phyloP scores from a whole-genome alignment of 35 echinoderm and acorn worm species.

The Patiria miniata region DNA sequence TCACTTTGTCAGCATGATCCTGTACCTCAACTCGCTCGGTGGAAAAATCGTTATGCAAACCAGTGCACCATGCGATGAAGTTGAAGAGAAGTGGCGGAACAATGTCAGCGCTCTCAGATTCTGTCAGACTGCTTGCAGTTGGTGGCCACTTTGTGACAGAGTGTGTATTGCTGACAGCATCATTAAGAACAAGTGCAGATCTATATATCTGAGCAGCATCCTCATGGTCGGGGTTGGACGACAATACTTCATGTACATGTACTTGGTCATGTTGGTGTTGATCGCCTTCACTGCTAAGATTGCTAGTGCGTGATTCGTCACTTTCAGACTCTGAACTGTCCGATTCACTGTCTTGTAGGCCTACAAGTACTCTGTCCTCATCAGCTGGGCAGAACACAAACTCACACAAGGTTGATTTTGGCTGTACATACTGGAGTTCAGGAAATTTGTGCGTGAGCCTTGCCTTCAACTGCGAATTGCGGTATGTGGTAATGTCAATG shows the following conservation, averaged over 20 bases:
- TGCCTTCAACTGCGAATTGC: not conserved
- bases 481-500: not conserved
- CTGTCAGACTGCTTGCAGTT: conserved; percentile 4
- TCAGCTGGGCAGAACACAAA: conserved; percentile 15
- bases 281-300: not conserved
- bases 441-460: not conserved
- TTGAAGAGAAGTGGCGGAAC: conserved; percentile 30
- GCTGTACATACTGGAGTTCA: not conserved
- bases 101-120: not conserved
- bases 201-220: not conserved
- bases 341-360: not conserved
- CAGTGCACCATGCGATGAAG: conserved; percentile 44
- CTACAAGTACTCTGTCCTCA: not conserved
- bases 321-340: not conserved
- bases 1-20: conserved; percentile 21
- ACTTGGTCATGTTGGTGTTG: not conserved
- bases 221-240: not conserved
- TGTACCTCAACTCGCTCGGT: not conserved
- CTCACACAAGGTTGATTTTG: not conserved
- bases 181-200: not conserved
- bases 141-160: not conserved
- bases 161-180: not conserved
- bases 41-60: conserved; percentile 24
- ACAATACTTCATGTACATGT: too few relatives aligned
- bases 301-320: not conserved